Evolutionary conservation across 2,888 invertebrate genomes (phyloP).

Genomic region (Melanostoma mellinum): DNA sequence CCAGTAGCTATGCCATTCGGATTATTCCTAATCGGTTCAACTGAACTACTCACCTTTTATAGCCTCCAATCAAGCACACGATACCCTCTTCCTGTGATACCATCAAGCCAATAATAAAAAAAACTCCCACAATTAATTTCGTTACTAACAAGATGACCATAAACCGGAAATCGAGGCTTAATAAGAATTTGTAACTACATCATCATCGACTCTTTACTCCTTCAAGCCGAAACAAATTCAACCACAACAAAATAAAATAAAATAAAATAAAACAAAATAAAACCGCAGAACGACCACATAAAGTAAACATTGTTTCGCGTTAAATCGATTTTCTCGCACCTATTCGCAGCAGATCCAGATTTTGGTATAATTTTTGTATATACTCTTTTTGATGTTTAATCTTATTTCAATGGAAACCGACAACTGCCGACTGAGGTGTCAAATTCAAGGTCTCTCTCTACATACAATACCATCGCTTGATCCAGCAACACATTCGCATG

Average conservation of each 20-base stretch:
- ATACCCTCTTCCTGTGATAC: not conserved
- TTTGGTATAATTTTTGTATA: slow-evolving; percentile 7
- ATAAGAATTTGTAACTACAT: slow-evolving; percentile 59
- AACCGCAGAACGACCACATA: slow-evolving; percentile 56
- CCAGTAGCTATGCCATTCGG: slow-evolving; percentile 45
- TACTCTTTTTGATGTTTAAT: slow-evolving; percentile 18
- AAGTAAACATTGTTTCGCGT: slow-evolving; percentile 70
- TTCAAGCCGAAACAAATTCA: not conserved
- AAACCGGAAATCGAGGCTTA: slow-evolving; percentile 66
- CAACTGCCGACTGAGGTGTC: slow-evolving; percentile 42
- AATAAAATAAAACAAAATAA: slow-evolving; percentile 1
- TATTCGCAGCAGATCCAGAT: slow-evolving; percentile 30
- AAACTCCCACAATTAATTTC: slow-evolving; percentile 59
- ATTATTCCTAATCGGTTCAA: slow-evolving; percentile 52
- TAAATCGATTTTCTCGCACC: slow-evolving; percentile 72
- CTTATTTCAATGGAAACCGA: slow-evolving; percentile 52
- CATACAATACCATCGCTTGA: slow-evolving; percentile 1
- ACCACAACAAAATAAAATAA: slow-evolving; percentile 42
- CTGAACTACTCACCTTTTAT: slow-evolving; percentile 46
- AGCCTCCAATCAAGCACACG: slow-evolving; percentile 29
- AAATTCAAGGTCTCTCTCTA: slow-evolving; percentile 58
- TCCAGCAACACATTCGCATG: slow-evolving; percentile 30
- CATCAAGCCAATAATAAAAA: slow-evolving; percentile 5
- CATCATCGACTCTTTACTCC: slow-evolving; percentile 32
- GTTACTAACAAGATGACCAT: slow-evolving; percentile 62